Evolutionary conservation across 2,113 vertebrate species (phyloP).

Genomic region (Istiophorus platypterus): DNA sequence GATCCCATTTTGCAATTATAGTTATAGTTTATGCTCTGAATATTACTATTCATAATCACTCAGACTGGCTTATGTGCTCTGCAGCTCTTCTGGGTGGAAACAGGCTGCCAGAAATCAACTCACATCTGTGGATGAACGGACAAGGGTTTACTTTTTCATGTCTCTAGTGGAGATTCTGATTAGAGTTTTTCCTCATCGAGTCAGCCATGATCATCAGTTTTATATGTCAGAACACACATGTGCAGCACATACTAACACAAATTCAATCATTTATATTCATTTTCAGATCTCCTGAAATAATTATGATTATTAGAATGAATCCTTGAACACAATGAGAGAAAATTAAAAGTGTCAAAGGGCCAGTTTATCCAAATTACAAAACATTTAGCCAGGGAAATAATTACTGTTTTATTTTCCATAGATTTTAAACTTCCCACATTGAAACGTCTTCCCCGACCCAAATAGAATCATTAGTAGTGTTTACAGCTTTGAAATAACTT

Average conservation of each 20-base stretch:
- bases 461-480: neutral
- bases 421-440: neutral
- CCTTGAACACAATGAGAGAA: neutral
- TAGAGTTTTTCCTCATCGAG: constrained; percentile 35
- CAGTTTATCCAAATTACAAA: neutral
- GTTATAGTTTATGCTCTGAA: constrained; percentile 62
- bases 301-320: constrained; percentile 22
- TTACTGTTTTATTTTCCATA: neutral
- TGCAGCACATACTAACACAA: neutral
- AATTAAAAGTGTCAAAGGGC: neutral
- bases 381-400: neutral
- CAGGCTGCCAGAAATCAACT: constrained; percentile 56
- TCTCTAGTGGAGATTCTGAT: constrained; percentile 38
- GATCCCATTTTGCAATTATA: constrained; percentile 54
- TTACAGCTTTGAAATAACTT: no score
- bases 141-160: constrained; percentile 38
- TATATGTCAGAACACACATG: neutral
- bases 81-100: constrained; percentile 33
- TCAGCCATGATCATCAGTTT: constrained; percentile 15
- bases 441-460: neutral
- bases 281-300: neutral
- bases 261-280: neutral
- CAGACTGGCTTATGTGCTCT: constrained; percentile 28
- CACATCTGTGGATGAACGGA: constrained; percentile 52
- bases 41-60: constrained; percentile 53